Evolutionary conservation across 2,113 vertebrate genomes (phyloP).

Genomic region (Pterophyllum scalare): DNA sequence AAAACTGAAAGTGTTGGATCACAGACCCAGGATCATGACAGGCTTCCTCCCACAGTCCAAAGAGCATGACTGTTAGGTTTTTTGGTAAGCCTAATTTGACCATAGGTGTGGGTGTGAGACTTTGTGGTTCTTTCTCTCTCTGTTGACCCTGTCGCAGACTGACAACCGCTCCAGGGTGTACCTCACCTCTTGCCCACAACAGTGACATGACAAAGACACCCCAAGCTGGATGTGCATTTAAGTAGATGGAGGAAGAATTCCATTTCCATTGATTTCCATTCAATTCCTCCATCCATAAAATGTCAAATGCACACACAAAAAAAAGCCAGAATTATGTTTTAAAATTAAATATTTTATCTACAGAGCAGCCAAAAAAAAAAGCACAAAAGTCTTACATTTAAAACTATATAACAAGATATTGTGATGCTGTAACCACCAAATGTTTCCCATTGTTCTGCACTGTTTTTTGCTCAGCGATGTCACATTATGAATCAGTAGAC

Average conservation of each 20-base stretch:
- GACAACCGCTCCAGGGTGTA: not conserved
- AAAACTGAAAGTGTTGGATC: too few species aligned
- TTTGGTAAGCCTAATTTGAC: too few species aligned
- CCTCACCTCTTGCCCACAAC: not conserved
- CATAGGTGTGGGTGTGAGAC: not conserved
- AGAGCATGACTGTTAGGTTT: too few species aligned
- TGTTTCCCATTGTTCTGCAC: conserved; percentile 45
- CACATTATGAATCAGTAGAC: conserved; percentile 63
- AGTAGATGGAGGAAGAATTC: too few species aligned
- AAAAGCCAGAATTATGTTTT: not conserved
- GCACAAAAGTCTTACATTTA: not conserved
- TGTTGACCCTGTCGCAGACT: not conserved
- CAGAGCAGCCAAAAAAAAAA: not conserved
- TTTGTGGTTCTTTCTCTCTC: not conserved
- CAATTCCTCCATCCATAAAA: not conserved
- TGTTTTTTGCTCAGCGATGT: conserved; percentile 30
- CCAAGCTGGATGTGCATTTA: not conserved
- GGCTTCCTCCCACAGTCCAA: too few species aligned
- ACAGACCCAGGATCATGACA: too few species aligned
- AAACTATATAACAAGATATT: not conserved
- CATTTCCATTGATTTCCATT: not conserved
- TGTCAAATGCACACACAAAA: not conserved
- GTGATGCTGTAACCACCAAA: conserved; percentile 45
- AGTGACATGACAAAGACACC: not conserved
- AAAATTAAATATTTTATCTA: not conserved